Evolutionary conservation across 2,797 vertebrate genomes (phyloP), one percentile per base, ranked within the genome.

Genomic region (Loris lydekkerianus): DNA sequence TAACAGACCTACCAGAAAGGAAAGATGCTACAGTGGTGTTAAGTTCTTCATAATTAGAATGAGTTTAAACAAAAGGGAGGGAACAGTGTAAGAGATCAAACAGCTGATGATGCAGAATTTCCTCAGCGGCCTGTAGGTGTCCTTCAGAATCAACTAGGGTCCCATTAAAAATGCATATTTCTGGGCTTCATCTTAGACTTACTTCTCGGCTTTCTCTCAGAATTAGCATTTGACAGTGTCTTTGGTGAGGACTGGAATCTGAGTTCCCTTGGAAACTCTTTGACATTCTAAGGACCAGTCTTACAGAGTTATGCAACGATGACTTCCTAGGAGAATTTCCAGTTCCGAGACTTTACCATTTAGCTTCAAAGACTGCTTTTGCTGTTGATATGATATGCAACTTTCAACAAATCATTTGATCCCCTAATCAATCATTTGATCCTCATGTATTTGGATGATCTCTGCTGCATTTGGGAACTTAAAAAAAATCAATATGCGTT

Each of bases 361-460:
- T 40, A 76, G 20, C 20, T 65, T 81, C 94, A 91, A 83, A 77
- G 56, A n/a, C 53, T 76, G 20, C 49, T 93, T 93, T 89, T 85
- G 29, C 40, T 85, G 8, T 93, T 91, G 78, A 85, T 58, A 63
- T 27, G 60, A 56, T 69, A 75, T 11, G 37, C 8, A 56, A 34
- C 49, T 49, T 49, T 15, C 49, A 83, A 87, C 34, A 89, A 88
- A 85, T 88, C 29, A 63, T 63, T 88, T 76, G 60, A 76, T 85
- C 25, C 60, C 11, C 46, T 34, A 37, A 15, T 81, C 92, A 49
- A 49, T 49, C 11, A 49, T 49, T 49, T 49, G 49, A 49, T 95
- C 2, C 49, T 81, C 29, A 63, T 80, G 65, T 80, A 2, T 69
- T 27, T 7, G 7, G 25, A 69, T 86, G 89, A 61, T 81, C 23